Conservation (phyloP, 2,113 vertebrate genomes). For the Varanus komodoensis region DNA sequence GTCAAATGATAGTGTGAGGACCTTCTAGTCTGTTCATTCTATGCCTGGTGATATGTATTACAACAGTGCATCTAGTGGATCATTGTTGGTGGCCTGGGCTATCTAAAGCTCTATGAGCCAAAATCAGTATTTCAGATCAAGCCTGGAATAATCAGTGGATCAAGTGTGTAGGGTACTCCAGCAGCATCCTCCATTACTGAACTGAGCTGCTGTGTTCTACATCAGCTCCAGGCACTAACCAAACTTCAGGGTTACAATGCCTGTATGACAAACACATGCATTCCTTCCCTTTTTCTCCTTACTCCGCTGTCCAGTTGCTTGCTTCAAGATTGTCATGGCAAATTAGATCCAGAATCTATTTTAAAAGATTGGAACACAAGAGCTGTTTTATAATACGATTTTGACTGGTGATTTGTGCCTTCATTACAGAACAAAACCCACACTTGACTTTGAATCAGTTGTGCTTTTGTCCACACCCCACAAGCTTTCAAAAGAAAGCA, state of each 20-base stretch:
- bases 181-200: too few species aligned
- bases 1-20: background rate
- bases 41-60: background rate
- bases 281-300: background rate
- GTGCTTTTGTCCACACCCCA: background rate
- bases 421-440: background rate
- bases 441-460: constrained; percentile 52
- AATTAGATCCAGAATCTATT: constrained; percentile 12
- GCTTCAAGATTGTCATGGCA: constrained; percentile 8
- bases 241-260: background rate
- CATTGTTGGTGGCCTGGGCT: background rate
- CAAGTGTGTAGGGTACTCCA: background rate
- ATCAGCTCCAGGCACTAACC: background rate
- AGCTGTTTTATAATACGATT: background rate
- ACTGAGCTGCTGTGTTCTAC: background rate
- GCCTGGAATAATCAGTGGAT: background rate
- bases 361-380: background rate
- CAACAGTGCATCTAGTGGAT: background rate
- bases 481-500: background rate
- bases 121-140: background rate
- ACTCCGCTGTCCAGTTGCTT: background rate
- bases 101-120: background rate
- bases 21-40: background rate
- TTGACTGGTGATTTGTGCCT: constrained; percentile 37
- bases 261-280: background rate